Conservation (phyloP, 1,140 invertebrate species). For the Idris sp. region DNA sequence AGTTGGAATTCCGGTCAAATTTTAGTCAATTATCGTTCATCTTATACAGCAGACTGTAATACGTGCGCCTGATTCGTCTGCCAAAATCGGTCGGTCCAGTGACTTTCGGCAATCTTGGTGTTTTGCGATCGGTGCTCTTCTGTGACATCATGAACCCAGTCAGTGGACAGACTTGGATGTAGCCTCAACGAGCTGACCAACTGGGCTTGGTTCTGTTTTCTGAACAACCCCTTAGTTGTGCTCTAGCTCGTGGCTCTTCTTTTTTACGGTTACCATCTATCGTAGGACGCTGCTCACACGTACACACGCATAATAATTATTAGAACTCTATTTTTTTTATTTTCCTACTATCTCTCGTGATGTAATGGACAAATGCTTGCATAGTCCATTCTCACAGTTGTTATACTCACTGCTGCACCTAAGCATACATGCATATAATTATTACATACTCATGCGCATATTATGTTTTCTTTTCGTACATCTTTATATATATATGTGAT, state of each 20-base stretch:
- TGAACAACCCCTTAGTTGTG: constrained; percentile 69
- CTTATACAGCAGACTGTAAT: constrained; percentile 50
- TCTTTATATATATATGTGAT: constrained; percentile 69
- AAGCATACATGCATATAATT: constrained; percentile 77
- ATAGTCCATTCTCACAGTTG: constrained; percentile 71
- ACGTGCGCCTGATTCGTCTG: constrained; percentile 46
- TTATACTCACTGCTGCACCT: constrained; percentile 78
- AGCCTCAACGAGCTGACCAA: constrained; percentile 68
- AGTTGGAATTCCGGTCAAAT: constrained; percentile 62
- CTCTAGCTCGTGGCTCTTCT: constrained; percentile 53
- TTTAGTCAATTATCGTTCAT: constrained; percentile 72
- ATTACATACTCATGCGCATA: constrained; percentile 77
- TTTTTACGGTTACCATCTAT: constrained; percentile 70
- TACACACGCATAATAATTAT: constrained; percentile 66
- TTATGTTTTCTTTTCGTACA: constrained; percentile 73
- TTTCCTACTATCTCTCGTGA: constrained; percentile 67
- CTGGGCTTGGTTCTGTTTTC: constrained; percentile 74
- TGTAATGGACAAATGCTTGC: constrained; percentile 45
- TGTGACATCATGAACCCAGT: constrained; percentile 65
- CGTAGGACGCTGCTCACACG: constrained; percentile 72
- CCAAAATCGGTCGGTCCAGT: constrained; percentile 33
- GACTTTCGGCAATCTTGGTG: constrained; percentile 50
- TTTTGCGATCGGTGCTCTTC: constrained; percentile 61
- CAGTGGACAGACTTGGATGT: constrained; percentile 68
- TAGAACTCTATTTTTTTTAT: constrained; percentile 55